These are phyloP conservation scores for Microcebus ravelobensis DNA, from an alignment of 2,113 vertebrate species.

Conservation along the genomic window DNA sequence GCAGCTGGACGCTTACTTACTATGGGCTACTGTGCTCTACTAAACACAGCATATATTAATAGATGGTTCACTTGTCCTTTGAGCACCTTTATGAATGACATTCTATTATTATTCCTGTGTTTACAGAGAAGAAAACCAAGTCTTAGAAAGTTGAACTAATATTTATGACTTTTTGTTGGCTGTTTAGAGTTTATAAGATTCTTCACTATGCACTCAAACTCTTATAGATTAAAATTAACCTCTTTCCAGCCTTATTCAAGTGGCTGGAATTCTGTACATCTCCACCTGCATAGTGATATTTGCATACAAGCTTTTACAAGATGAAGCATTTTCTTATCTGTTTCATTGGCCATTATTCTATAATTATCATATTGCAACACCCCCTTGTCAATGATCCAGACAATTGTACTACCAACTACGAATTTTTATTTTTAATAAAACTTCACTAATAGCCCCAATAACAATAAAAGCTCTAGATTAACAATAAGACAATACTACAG, in stretches of 20 bases:
- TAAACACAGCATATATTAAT: not conserved
- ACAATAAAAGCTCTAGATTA: not conserved
- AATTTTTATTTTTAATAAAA: slow-evolving; percentile 27
- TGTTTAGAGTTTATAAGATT: not conserved
- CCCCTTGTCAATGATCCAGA: not conserved
- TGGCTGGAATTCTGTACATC: not conserved
- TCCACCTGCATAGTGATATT: not conserved
- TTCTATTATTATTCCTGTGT: not conserved
- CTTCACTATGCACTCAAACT: not conserved
- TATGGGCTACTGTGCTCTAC: not conserved
- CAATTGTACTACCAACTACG: not conserved
- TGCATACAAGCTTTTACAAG: not conserved
- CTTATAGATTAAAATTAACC: not conserved
- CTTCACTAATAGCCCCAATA: not conserved
- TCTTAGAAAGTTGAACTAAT: not conserved
- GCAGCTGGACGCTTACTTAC: too few relatives aligned
- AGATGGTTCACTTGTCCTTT: not conserved
- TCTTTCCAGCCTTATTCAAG: not conserved
- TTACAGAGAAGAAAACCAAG: not conserved
- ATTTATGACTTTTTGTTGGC: not conserved
- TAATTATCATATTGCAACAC: not conserved
- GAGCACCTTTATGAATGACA: not conserved
- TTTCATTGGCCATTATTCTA: not conserved
- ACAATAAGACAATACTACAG: not conserved
- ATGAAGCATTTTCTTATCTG: not conserved